Conservation (phyloP, 2,113 vertebrate species). For the Gambusia holbrooki region DNA sequence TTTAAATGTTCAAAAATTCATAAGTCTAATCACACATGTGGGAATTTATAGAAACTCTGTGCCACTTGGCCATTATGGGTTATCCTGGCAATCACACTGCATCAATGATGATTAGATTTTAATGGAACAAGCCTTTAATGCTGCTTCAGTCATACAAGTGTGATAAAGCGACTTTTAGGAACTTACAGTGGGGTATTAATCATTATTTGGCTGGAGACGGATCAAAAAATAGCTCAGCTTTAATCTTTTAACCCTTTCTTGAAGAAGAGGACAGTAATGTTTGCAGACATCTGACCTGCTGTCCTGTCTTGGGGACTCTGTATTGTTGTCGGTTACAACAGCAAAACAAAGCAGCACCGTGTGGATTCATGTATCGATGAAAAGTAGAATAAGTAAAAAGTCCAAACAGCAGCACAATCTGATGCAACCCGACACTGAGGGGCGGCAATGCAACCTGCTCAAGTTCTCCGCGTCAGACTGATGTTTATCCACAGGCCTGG, state of each 20-base stretch:
- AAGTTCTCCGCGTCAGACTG: not conserved
- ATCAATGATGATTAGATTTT: not conserved
- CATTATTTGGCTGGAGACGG: constrained; percentile 7
- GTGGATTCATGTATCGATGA: no score
- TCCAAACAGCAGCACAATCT: not conserved
- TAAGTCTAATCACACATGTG: not conserved
- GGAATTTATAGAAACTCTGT: constrained; percentile 1
- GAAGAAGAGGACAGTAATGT: not conserved
- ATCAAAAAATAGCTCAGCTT: not conserved
- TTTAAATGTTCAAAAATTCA: constrained; percentile 2
- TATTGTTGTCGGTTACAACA: no score
- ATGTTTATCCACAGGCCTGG: not conserved
- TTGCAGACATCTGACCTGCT: not conserved
- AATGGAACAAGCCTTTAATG: constrained; percentile 14
- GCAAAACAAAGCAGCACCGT: no score
- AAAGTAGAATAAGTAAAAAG: not conserved
- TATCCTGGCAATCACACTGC: not conserved
- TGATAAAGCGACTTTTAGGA: constrained; percentile 40
- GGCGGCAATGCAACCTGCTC: not conserved
- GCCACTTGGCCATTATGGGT: not conserved
- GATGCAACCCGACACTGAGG: not conserved
- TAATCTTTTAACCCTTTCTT: not conserved
- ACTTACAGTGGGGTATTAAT: constrained; percentile 13
- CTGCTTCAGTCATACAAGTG: constrained; percentile 5
- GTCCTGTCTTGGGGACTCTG: no score